Conservation (phyloP, 2,113 vertebrate species). For the Dicerorhinus sumatrensis region DNA sequence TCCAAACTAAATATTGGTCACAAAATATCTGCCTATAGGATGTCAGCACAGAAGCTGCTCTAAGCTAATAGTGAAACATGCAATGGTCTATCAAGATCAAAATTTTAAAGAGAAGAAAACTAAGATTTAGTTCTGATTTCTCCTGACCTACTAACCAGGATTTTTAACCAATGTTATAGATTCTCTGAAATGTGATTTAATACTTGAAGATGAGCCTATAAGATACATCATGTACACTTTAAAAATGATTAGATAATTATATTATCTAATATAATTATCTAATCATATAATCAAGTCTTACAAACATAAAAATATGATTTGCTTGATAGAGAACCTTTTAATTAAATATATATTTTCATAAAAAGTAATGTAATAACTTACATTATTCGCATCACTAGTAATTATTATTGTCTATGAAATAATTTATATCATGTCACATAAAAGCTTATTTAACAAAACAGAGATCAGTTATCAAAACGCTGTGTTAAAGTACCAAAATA, state of each 20-base stretch:
- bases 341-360: background rate
- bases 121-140: background rate
- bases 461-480: background rate
- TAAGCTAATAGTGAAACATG: slow-evolving; percentile 25
- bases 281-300: background rate
- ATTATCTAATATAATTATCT: background rate
- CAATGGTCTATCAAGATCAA: background rate
- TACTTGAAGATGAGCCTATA: background rate
- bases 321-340: background rate
- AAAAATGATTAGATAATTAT: slow-evolving; percentile 7
- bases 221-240: slow-evolving; percentile 6
- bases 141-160: accelerated
- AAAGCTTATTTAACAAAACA: slow-evolving; percentile 26
- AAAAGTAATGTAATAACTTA: slow-evolving; percentile 7
- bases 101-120: slow-evolving; percentile 54
- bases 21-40: slow-evolving; percentile 32
- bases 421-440: background rate
- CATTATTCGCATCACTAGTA: background rate
- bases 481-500: background rate
- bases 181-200: slow-evolving; percentile 33
- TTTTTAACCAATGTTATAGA: background rate
- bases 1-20: slow-evolving; percentile 54
- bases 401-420: background rate
- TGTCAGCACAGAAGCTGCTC: background rate
- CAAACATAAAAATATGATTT: background rate